Evolutionary conservation across 2,888 invertebrate genomes (phyloP).

Genomic region (Ophion costatus): DNA sequence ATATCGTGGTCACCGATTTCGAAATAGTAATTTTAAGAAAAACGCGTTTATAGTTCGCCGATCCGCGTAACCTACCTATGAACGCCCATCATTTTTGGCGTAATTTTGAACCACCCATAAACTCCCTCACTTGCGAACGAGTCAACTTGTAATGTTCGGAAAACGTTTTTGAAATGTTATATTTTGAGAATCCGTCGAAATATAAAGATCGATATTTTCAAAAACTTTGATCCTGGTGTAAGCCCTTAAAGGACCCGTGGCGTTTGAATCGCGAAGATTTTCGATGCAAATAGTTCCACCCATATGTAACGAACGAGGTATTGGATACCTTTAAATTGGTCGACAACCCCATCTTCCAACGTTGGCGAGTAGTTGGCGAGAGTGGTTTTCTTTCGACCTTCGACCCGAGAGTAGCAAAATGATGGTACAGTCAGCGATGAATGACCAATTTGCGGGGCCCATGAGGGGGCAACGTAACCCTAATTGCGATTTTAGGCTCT

Average conservation of each 20-base stretch:
- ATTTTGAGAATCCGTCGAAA: too few species aligned
- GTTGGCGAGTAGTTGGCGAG: slow-evolving; percentile 21
- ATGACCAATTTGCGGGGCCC: slow-evolving; percentile 69
- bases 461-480: slow-evolving; percentile 47
- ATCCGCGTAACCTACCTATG: too few species aligned
- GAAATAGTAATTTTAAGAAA: too few species aligned
- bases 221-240: too few species aligned
- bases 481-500: slow-evolving; percentile 72
- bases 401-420: slow-evolving; percentile 9
- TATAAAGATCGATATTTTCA: too few species aligned
- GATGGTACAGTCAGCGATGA: slow-evolving; percentile 62
- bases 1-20: too few species aligned
- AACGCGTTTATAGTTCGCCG: too few species aligned
- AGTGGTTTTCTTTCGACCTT: slow-evolving; percentile 38
- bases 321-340: slow-evolving; percentile 47
- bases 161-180: too few species aligned
- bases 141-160: too few species aligned
- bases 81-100: too few species aligned
- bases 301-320: slow-evolving; percentile 35
- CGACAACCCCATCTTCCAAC: slow-evolving; percentile 16
- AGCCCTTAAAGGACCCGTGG: neutral
- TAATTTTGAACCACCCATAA: too few species aligned
- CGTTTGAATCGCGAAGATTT: slow-evolving; percentile 1
- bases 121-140: too few species aligned
- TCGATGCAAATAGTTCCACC: slow-evolving; percentile 14